Base-by-base conservation (phyloP, 1,140 invertebrate genomes). In the Philaenus spumarius region DNA sequence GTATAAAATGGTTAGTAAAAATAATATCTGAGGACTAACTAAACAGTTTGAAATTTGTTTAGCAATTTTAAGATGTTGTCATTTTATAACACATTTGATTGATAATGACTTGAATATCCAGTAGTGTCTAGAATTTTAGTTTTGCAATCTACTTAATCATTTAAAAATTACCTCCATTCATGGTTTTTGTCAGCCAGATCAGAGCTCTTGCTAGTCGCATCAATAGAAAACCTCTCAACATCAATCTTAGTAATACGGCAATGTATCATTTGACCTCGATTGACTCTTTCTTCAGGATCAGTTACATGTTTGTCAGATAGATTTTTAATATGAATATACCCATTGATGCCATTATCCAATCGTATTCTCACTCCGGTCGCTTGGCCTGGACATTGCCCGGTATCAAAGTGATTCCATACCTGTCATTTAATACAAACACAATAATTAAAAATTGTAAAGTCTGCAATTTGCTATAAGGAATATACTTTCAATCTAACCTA, bases 361-460 rank as follows among this genome's bases (percentile, higher is more conserved):
- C 88, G 80, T 1, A 95, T 77, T 56, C 89, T 82, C 0, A 99
- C 86, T 1, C 97, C 97, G 0, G 89, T 89, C 1, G 95, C 91
- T 73, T 95, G 90, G 0, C 97, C 97, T 0, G 91, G 94, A 77
- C 97, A 99, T 19, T 87, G 85, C 30, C 89, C 90, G 39, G 92
- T 88, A 74, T 98, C 95, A 77, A 98, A 98, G 75, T 98, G 95
- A 77, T 94, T 95, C 95, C 95, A 98, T 3, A 98, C 82, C 78
- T 80, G 66, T 54, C 62, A 30, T 52, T n/a, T 22, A 34, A 57
- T 26, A 52, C 24, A 39, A 57, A 55, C 9, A 62, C n/a, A 46
- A 45, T 11, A 22, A 17, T 15, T n/a, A n/a, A n/a, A n/a, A n/a
- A n/a, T n/a, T n/a, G n/a, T n/a, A n/a, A n/a, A n/a, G n/a, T n/a